Base-by-base conservation (phyloP, 2,797 vertebrate genomes). In the Bovichtus variegatus region DNA sequence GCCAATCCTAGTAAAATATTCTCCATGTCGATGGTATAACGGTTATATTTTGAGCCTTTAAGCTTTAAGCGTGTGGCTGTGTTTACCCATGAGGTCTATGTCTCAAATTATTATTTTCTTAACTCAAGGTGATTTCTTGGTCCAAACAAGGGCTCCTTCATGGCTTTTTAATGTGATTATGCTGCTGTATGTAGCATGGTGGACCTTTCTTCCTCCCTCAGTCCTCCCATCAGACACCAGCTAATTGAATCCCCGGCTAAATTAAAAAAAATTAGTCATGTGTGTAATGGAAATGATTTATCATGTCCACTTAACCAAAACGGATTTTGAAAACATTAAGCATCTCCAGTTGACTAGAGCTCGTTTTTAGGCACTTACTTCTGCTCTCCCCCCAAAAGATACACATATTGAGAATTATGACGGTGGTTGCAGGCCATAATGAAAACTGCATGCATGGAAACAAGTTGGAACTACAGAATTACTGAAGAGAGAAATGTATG, bases 261-360 rank as follows among this genome's bases (percentile, higher is more conserved):
- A 89, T 94, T 93, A 93, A 86, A 91, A 74, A 88, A 91, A 89
- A 93, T 92, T 91, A 83, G 88, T 86, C 85, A 91, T 86, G 70
- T 90, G 91, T 88, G 75, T 94, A 93, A 93, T 83, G 91, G 85
- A 92, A 92, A 91, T 93, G 91, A 94, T 87, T 92, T 89, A 91
- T 93, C 87, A 92, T 88, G 91, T 94, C 93, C 94, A 92, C 88
- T 91, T 93, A 93, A 91, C 81, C 85, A 93, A 94, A 95, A 93
- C 84, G 66, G 78, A 94, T 90, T 92, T 91, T 76, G 91, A 91
- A 94, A 92, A 92, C 91, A 91, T n/a, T 9, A 87, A 87, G 85
- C 84, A 84, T 92, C 84, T 83, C 75, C 79, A 84, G 90, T 87
- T 87, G 85, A 89, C 82, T 91, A 63, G 15, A 76, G 83, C 80